phyloP scores from a whole-genome alignment of 1,140 invertebrate genomes.

The Nasonia giraulti region DNA sequence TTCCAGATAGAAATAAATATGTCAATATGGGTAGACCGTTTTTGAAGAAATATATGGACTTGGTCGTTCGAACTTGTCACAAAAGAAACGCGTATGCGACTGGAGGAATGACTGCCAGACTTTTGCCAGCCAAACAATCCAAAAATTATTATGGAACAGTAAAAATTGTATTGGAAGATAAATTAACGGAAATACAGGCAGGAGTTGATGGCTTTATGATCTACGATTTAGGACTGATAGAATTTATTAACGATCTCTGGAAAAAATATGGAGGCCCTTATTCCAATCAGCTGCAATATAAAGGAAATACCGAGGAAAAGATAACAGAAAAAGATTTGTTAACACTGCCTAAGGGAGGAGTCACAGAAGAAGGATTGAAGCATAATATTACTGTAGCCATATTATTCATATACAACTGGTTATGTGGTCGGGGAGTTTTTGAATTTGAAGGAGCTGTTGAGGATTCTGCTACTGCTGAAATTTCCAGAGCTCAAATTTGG shows the following conservation, averaged over 20 bases:
- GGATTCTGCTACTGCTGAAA: conserved; percentile 85
- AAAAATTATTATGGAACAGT: conserved; percentile 65
- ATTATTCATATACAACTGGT: conserved; percentile 82
- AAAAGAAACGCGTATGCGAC: conserved; percentile 79
- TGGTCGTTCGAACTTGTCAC: conserved; percentile 80
- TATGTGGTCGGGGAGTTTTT: conserved; percentile 81
- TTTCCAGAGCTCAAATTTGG: conserved; percentile 83
- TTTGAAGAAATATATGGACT: conserved; percentile 78
- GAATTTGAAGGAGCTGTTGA: conserved; percentile 80
- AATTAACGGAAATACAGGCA: conserved; percentile 77
- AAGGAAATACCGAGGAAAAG: conserved; percentile 29
- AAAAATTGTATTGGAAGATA: conserved; percentile 72
- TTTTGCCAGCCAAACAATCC: conserved; percentile 71
- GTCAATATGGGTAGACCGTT: conserved; percentile 80
- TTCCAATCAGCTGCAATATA: conserved; percentile 54
- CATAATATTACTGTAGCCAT: conserved; percentile 81
- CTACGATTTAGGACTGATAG: conserved; percentile 79
- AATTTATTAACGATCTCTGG: conserved; percentile 77
- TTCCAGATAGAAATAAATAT: conserved; percentile 83
- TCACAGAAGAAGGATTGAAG: conserved; percentile 77
- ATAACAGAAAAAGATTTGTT: conserved; percentile 74
- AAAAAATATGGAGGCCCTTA: conserved; percentile 47
- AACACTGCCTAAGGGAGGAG: conserved; percentile 77
- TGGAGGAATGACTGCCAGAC: conserved; percentile 81
- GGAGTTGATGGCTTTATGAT: conserved; percentile 84